Conservation (phyloP, 2,888 invertebrate species). For the Standfussiana lucernea region DNA sequence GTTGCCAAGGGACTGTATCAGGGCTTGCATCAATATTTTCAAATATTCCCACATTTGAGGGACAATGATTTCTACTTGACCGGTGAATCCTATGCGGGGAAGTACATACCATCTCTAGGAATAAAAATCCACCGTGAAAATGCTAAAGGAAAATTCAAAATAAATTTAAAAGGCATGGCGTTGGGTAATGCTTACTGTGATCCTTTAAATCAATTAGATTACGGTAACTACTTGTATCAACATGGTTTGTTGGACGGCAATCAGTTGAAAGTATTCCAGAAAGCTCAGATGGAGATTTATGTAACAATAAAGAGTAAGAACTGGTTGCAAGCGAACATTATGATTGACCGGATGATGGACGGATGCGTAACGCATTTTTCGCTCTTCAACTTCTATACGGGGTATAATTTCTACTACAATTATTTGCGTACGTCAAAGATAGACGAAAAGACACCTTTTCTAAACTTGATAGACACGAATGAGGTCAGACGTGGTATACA, state of each 20-base stretch:
- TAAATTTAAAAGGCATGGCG: conserved; percentile 89
- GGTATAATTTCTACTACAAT: conserved; percentile 94
- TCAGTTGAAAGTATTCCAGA: conserved; percentile 89
- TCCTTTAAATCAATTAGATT: conserved; percentile 87
- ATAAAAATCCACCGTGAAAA: conserved; percentile 89
- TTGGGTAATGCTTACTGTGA: conserved; percentile 89
- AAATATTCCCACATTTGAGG: conserved; percentile 89
- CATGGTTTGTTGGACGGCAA: conserved; percentile 91
- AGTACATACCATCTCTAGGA: conserved; percentile 87
- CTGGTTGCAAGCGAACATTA: conserved; percentile 92
- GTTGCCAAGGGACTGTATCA: conserved; percentile 90
- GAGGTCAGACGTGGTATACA: conserved; percentile 90
- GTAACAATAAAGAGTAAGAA: conserved; percentile 91
- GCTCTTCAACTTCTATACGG: conserved; percentile 92
- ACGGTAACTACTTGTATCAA: conserved; percentile 87
- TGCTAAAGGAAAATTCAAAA: conserved; percentile 68
- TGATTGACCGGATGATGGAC: conserved; percentile 92
- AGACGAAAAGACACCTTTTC: conserved; percentile 81
- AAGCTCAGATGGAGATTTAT: conserved; percentile 89
- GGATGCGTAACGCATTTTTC: conserved; percentile 78
- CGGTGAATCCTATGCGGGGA: conserved; percentile 92
- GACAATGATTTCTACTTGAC: conserved; percentile 90
- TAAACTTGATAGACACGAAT: conserved; percentile 76
- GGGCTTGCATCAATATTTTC: conserved; percentile 90
- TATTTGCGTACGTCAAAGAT: conserved; percentile 90